Conservation (phyloP, 2,888 invertebrate genomes). For the Eulithis testata region DNA sequence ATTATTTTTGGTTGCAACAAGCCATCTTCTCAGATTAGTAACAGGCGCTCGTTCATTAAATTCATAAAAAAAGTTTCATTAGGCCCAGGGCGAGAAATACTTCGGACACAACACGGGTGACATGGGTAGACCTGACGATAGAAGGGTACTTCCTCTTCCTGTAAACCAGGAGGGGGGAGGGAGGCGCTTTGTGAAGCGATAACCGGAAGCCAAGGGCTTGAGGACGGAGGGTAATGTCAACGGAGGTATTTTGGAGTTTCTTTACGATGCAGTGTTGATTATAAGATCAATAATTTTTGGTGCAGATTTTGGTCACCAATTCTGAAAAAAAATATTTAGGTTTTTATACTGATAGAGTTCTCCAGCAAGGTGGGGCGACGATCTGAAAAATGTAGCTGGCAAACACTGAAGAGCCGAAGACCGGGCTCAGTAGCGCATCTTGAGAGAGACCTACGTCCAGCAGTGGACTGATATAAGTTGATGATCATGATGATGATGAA, state of each 20-base stretch:
- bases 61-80: slow-evolving; percentile 39
- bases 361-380: no score
- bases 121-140: slow-evolving; percentile 80
- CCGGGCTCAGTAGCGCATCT: no score
- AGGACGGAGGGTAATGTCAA: slow-evolving; percentile 81
- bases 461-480: no score
- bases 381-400: no score
- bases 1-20: no score
- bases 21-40: no score
- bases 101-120: slow-evolving; percentile 67
- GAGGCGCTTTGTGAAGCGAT: slow-evolving; percentile 79
- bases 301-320: no score
- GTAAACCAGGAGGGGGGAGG: slow-evolving; percentile 55
- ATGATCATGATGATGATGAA: no score
- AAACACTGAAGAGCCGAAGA: no score
- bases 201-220: slow-evolving; percentile 82
- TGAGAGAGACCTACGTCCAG: no score
- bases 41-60: slow-evolving; percentile 25
- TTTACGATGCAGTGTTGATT: slow-evolving; percentile 62
- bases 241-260: slow-evolving; percentile 79
- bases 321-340: no score
- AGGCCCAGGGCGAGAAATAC: slow-evolving; percentile 55
- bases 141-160: slow-evolving; percentile 82
- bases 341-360: no score
- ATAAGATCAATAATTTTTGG: slow-evolving; percentile 39